Percentiles rank a stretch among this genome's conserved stretches.
These are phyloP conservation scores for Pogona vitticeps DNA, from an alignment of 2,113 vertebrate genomes.

Conservation along the genomic window DNA sequence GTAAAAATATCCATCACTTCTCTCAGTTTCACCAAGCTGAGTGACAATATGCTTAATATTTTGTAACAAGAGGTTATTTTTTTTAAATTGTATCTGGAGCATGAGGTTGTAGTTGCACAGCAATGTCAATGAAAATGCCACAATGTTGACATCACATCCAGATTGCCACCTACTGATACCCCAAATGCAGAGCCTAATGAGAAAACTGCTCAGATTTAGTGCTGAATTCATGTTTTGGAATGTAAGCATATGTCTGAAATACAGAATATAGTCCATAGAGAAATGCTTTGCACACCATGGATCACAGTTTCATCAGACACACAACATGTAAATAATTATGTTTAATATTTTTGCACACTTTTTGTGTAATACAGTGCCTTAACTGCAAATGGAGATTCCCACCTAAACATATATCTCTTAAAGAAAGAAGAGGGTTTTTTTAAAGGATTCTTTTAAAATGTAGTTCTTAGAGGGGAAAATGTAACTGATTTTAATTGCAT, in stretches of 20 bases:
- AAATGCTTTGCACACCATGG: neutral
- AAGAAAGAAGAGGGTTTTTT: neutral
- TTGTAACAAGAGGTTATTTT: conserved; percentile 69
- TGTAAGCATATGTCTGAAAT: conserved; percentile 64
- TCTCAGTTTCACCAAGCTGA: conserved; percentile 52
- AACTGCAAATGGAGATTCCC: conserved; percentile 13
- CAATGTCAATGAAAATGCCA: conserved; percentile 67
- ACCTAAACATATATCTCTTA: neutral
- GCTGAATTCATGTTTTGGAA: conserved; percentile 68
- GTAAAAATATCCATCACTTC: conserved; percentile 39
- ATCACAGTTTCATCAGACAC: neutral
- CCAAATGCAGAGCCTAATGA: conserved; percentile 57
- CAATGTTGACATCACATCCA: conserved; percentile 69
- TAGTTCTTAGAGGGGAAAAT: neutral
- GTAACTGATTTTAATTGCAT: conserved; percentile 22
- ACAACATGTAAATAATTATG: neutral
- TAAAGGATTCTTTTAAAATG: neutral
- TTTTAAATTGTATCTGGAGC: conserved; percentile 59
- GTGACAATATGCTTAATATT: conserved; percentile 70
- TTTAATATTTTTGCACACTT: neutral
- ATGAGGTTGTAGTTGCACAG: conserved; percentile 46
- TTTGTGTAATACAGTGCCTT: neutral
- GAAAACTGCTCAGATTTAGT: conserved; percentile 45
- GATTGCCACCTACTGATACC: conserved; percentile 69
- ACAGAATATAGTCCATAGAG: conserved; percentile 20